These are phyloP conservation scores for Drosophila putrida DNA, from an alignment of 2,888 invertebrate genomes.

Conservation along the genomic window DNA sequence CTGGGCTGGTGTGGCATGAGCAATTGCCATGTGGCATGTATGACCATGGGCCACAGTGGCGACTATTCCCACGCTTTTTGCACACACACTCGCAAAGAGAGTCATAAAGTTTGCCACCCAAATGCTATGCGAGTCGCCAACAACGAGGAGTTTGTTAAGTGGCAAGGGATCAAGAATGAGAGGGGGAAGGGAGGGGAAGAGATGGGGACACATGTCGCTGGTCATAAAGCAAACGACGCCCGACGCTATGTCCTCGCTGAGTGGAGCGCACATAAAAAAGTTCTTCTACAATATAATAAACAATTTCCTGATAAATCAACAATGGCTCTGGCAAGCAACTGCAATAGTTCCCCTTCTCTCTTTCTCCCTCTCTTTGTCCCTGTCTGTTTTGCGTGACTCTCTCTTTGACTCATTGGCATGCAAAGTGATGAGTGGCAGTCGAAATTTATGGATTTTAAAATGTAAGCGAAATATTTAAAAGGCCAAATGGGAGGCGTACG, in stretches of 20 bases:
- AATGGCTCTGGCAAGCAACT: conserved; percentile 31
- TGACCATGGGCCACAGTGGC: conserved; percentile 46
- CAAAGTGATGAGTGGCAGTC: conserved; percentile 51
- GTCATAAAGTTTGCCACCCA: conserved; percentile 63
- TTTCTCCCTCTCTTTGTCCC: not conserved
- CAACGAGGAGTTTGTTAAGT: conserved; percentile 11
- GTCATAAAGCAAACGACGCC: conserved; percentile 65
- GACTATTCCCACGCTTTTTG: conserved; percentile 71
- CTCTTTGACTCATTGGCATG: conserved; percentile 68
- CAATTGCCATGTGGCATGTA: conserved; percentile 36
- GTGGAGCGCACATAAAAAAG: conserved; percentile 67
- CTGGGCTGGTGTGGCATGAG: conserved; percentile 40
- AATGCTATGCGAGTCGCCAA: conserved; percentile 45
- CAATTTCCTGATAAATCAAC: conserved; percentile 77
- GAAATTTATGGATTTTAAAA: conserved; percentile 77
- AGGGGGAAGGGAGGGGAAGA: not conserved
- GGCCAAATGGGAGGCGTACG: conserved; percentile 62
- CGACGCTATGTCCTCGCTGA: conserved; percentile 58
- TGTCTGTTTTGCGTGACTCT: not conserved
- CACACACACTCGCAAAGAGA: conserved; percentile 14
- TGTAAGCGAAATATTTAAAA: conserved; percentile 65
- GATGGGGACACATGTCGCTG: conserved; percentile 38
- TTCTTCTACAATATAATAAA: conserved; percentile 75
- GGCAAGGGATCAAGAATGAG: not conserved
- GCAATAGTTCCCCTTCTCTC: not conserved